Conservation (phyloP, 2,113 vertebrate species). For the Egretta garzetta region DNA sequence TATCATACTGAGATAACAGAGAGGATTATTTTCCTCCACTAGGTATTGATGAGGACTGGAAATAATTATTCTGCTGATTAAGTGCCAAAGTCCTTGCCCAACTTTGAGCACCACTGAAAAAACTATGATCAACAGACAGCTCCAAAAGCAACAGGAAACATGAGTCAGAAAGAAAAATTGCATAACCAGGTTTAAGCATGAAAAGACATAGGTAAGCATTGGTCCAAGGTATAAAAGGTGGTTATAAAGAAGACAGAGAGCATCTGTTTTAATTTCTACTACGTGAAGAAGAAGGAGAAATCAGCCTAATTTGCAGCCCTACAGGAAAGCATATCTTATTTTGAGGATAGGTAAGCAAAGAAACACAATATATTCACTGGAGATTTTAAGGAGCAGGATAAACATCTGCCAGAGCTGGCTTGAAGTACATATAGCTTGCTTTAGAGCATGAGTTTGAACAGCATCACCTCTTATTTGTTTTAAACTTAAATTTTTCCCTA, state of each 20-base stretch:
- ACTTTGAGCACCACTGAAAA: neutral
- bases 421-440: neutral
- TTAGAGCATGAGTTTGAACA: neutral
- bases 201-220: neutral
- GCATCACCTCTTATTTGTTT: neutral
- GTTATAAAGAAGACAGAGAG: neutral
- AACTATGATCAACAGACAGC: neutral
- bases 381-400: neutral
- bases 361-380: neutral
- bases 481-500: neutral
- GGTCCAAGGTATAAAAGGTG: neutral
- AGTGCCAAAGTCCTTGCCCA: neutral
- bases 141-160: neutral
- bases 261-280: neutral
- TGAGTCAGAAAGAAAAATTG: neutral
- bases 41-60: neutral
- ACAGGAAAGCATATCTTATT: neutral
- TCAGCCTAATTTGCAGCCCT: neutral
- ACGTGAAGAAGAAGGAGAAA: neutral
- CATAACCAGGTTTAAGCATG: neutral
- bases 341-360: neutral
- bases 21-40: neutral
- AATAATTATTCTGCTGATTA: neutral
- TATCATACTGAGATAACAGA: neutral
- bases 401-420: neutral